phyloP scores from a whole-genome alignment of 2,888 invertebrate genomes.

The Caenorhabditis imperialis region DNA sequence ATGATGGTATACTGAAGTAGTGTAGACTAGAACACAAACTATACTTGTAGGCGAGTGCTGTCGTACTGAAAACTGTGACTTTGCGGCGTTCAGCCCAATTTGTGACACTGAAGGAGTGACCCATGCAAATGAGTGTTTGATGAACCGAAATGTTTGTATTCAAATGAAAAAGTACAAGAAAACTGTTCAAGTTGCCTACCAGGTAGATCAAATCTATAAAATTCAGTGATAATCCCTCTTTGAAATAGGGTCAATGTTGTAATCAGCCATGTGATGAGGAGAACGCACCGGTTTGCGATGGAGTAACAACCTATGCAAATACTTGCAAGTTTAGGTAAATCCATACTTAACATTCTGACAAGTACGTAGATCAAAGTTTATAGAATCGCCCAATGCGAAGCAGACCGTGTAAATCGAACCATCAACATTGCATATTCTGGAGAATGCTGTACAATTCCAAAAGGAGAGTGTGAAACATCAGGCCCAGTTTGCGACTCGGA shows the following conservation, averaged over 20 bases:
- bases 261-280: constrained; percentile 59
- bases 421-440: constrained; percentile 63
- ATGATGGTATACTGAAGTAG: constrained; percentile 64
- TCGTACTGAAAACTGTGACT: constrained; percentile 51
- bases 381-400: constrained; percentile 71
- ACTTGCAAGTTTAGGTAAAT: constrained; percentile 57
- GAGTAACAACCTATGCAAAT: constrained; percentile 55
- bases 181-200: constrained; percentile 54
- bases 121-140: constrained; percentile 71
- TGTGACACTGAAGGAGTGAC: constrained; percentile 65
- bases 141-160: constrained; percentile 65
- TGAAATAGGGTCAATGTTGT: constrained; percentile 61
- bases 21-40: too few species aligned
- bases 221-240: too few species aligned
- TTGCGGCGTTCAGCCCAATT: constrained; percentile 55
- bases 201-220: constrained; percentile 21
- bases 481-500: constrained; percentile 71
- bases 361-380: constrained; percentile 1
- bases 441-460: constrained; percentile 62
- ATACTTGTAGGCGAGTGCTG: constrained; percentile 67
- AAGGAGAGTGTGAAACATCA: constrained; percentile 56
- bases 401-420: constrained; percentile 57
- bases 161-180: constrained; percentile 52
- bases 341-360: neutral
- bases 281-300: constrained; percentile 69